A percentile compares a stretch with the other conserved stretches of the same genome.
Conservation (phyloP, 2,888 invertebrate species). For the Sturmia bella region DNA sequence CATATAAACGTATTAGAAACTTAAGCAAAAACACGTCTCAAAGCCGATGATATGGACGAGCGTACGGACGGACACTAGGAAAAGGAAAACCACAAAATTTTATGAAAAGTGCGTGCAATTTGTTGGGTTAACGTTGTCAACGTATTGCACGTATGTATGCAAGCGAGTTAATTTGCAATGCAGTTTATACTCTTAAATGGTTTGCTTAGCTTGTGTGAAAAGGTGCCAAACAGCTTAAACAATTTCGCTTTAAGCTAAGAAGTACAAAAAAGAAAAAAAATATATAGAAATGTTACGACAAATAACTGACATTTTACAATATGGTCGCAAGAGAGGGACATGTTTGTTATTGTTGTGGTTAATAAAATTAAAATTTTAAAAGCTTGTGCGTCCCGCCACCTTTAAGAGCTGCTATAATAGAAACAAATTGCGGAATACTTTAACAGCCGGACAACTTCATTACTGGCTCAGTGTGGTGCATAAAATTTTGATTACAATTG, state of each 20-base stretch:
- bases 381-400: too few species aligned
- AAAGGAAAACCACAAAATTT: conserved; percentile 20
- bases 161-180: conserved; percentile 8
- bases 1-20: conserved; percentile 22
- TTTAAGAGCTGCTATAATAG: too few species aligned
- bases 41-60: conserved; percentile 48
- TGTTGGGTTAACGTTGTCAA: conserved; percentile 53
- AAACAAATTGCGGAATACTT: too few species aligned
- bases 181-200: conserved; percentile 22
- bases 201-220: conserved; percentile 13
- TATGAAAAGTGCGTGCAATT: conserved; percentile 65
- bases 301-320: conserved; percentile 25
- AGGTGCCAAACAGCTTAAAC: conserved; percentile 49
- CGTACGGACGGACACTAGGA: too few species aligned
- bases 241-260: conserved; percentile 1
- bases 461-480: too few species aligned
- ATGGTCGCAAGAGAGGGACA: too few species aligned
- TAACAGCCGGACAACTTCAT: too few species aligned
- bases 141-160: conserved; percentile 31
- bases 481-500: too few species aligned
- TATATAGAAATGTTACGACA: conserved; percentile 7
- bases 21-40: conserved; percentile 19
- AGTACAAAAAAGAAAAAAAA: not conserved
- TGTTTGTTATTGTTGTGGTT: too few species aligned
- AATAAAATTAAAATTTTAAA: too few species aligned